These are phyloP conservation scores for Serranus cabrilla DNA, from an alignment of 2,797 vertebrate species.

Conservation along the genomic window DNA sequence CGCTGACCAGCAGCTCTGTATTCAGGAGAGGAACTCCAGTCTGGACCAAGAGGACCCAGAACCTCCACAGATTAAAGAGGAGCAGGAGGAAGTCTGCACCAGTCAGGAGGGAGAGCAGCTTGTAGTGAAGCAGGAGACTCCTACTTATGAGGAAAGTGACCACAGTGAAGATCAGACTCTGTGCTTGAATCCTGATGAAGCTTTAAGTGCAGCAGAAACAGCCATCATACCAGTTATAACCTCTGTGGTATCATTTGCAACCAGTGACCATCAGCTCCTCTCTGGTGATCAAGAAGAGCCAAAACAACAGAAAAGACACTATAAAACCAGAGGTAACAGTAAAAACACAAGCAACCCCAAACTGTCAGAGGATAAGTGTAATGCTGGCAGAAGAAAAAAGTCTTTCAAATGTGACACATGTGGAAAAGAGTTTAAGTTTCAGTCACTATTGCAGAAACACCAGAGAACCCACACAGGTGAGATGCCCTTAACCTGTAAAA, in stretches of 20 bases:
- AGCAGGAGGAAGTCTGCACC: conserved; percentile 26
- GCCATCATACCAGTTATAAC: too few relatives aligned
- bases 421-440: not conserved
- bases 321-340: not conserved
- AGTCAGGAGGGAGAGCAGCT: conserved; percentile 13
- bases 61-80: conserved; percentile 35
- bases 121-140: conserved; percentile 8
- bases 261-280: not conserved
- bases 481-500: not conserved
- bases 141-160: not conserved
- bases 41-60: conserved; percentile 9
- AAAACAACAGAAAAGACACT: not conserved
- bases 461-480: not conserved
- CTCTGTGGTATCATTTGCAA: too few relatives aligned
- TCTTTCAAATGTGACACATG: not conserved
- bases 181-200: not conserved
- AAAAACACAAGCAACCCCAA: not conserved
- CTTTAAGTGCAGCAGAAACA: not conserved
- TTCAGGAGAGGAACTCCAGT: conserved; percentile 5
- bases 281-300: not conserved
- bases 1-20: conserved; percentile 12
- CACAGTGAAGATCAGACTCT: conserved; percentile 1
- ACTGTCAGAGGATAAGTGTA: not conserved
- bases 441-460: conserved; percentile 4
- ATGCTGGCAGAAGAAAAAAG: not conserved